Evolutionary conservation across 1,140 invertebrate genomes (phyloP), one percentile per base, ranked within the genome.

Genomic region (Halictus rubicundus): DNA sequence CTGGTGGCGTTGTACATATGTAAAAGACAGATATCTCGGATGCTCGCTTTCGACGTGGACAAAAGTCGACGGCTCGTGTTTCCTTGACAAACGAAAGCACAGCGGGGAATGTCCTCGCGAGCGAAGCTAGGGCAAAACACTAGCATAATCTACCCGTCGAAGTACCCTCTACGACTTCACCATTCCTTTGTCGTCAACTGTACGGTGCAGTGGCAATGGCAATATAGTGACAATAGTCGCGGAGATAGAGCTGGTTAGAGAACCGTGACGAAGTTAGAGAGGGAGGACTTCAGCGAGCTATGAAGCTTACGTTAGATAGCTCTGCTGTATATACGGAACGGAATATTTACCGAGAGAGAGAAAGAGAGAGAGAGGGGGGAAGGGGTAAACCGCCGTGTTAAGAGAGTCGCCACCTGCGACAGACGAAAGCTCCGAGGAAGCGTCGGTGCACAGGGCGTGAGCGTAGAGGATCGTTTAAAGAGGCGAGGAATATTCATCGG

Each of bases 401-500:
- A 61, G 25, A 16, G 59, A 27, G 25, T 61, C 14, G 25, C 14
- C 59, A 59, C n/a, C 61, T 32, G 21, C 61, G 32, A 64, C 25
- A 64, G 32, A 21, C 32, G 61, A 32, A n/a, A 64, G 61, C 61
- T 39, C 16, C 16, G 32, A 42, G 52, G 21, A 25, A 27, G 39
- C 32, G 74, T 52, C 54, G 54, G 54, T 19, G 60, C 25, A 68
- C 1, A 37, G 19, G 25, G 39, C 8, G 66, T 37, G 54, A 49
- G 54, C 25, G 52, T 46, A 49, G 39, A 14, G 27, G 6, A 42
- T 61, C 16, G 65, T 61, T 69, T n/a, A 54, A 68, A 66, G 25
- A 39, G 39, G 46, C 46, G 65, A 23, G 39, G 65, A 77, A 70
- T 77, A 70, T 70, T 77, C 65, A 69, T 76, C 54, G 65, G 65